phyloP scores from a whole-genome alignment of 92 coral and sea anemone species.

The Epizoanthus stellaris region DNA sequence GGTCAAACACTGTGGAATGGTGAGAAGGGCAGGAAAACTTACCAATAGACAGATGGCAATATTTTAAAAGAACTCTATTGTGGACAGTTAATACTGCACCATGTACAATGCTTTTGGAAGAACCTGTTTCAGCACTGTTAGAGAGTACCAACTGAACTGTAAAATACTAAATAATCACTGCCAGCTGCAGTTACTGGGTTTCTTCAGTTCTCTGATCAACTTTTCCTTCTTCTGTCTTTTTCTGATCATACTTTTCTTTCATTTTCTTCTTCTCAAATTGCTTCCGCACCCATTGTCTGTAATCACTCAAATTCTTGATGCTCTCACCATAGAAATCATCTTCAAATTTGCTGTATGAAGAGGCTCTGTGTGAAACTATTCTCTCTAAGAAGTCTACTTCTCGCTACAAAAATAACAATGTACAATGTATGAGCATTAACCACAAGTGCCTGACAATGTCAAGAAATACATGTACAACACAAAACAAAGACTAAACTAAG shows the following conservation, averaged over 20 bases:
- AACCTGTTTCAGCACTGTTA: too few relatives aligned
- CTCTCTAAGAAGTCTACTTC: constrained; percentile 94
- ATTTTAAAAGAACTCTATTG: too few relatives aligned
- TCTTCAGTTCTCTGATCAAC: constrained; percentile 55
- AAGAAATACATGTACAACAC: too few relatives aligned
- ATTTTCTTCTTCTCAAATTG: constrained; percentile 86
- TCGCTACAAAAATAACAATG: constrained; percentile 61
- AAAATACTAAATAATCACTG: too few relatives aligned
- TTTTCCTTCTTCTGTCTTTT: constrained; percentile 49
- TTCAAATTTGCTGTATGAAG: constrained; percentile 95
- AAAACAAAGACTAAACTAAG: too few relatives aligned
- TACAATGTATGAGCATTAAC: background rate
- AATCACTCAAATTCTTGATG: constrained; percentile 94
- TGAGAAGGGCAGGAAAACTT: too few relatives aligned
- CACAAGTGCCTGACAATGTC: too few relatives aligned
- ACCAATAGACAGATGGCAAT: too few relatives aligned
- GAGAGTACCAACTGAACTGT: too few relatives aligned
- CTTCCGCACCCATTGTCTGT: constrained; percentile 98
- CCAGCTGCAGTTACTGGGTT: background rate
- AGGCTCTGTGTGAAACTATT: constrained; percentile 83
- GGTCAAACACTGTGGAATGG: too few relatives aligned
- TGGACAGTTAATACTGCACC: too few relatives aligned
- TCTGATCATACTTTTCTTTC: constrained; percentile 82
- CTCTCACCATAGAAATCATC: constrained; percentile 99
- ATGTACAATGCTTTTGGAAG: too few relatives aligned